These are phyloP conservation scores for Cheilosia vernalis DNA, from an alignment of 2,888 invertebrate genomes.

Conservation along the genomic window DNA sequence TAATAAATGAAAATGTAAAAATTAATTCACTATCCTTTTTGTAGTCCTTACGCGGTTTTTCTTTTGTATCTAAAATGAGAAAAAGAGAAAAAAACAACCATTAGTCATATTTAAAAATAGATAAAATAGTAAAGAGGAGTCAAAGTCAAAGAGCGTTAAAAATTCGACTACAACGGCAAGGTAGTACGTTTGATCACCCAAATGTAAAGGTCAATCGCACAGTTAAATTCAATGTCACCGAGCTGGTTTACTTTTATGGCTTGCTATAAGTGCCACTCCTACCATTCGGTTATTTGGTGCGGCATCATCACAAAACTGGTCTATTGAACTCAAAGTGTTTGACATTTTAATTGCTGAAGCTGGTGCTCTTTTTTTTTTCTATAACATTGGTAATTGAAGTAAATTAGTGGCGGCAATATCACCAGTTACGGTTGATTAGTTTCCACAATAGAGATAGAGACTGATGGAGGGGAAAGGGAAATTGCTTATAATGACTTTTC, in stretches of 20 bases:
- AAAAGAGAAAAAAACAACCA: not conserved
- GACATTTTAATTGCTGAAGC: slow-evolving; percentile 28
- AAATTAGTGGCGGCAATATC: slow-evolving; percentile 17
- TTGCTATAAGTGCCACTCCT: slow-evolving; percentile 9
- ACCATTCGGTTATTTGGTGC: not conserved
- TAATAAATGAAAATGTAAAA: slow-evolving; percentile 4
- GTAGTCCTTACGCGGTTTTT: slow-evolving; percentile 30
- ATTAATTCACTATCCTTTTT: slow-evolving; percentile 20
- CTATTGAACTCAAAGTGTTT: slow-evolving; percentile 36
- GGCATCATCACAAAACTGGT: slow-evolving; percentile 9
- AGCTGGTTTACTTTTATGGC: not conserved
- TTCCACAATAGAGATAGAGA: not conserved
- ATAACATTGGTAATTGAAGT: slow-evolving; percentile 10
- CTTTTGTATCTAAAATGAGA: slow-evolving; percentile 48
- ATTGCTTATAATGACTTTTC: not conserved
- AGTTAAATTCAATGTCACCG: slow-evolving; percentile 24
- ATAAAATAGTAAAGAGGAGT: not conserved
- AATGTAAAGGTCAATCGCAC: slow-evolving; percentile 6
- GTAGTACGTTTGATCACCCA: not conserved
- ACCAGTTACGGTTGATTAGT: slow-evolving; percentile 15
- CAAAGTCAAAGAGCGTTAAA: not conserved
- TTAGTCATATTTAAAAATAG: not conserved
- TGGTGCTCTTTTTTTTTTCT: not conserved
- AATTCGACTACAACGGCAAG: not conserved
- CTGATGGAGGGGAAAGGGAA: no score